Evolutionary conservation across 2,113 vertebrate genomes (phyloP), one percentile per base, ranked within the genome.

Genomic region (Chrysemys picta): DNA sequence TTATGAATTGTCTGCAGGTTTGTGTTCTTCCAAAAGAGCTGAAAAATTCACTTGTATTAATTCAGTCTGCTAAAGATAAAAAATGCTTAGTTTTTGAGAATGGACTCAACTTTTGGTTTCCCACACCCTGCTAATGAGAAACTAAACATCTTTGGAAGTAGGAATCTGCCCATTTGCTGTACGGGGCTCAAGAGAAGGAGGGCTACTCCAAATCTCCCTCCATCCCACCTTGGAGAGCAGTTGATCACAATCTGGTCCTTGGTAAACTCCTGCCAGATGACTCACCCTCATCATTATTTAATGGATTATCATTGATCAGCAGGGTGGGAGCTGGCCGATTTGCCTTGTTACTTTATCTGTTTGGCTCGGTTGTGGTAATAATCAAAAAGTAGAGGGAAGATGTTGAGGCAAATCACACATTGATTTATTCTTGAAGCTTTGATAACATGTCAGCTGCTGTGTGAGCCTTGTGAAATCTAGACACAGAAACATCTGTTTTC

Each of bases 161-260:
- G 65, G 27, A 22, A 31, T 22, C 21, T 45, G 45, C 65, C 16
- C 7, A 2, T 5, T 57, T 27, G 59, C 84, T 50, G 84, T 80
- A 78, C 29, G 24, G 29, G 72, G 27, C 52, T 35, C 9, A 6
- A 1, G 75, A 35, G 50, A 9, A 1, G 29, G 45, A 3, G 27
- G 24, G 49, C 16, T 35, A 10, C 47, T 80, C 24, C 5, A 2
- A 0, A 21, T 4, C 54, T 16, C 27, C 3, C 47, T 49, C 50
- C 1, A 1, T 8, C 53, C 35, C 0, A 2, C 17, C 13, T 31
- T 45, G 57, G 4, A 1, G 21, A 56, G 38, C 57, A 16, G 1
- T 8, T 0, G 2, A 22, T 47, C 10, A 80, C 27, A 69, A 0
- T 49, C 1, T 16, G 4, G 21, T 29, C 62, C 29, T 17, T 6